Conservation (phyloP, 2,797 vertebrate genomes). For the Acanthurus lineatus region DNA sequence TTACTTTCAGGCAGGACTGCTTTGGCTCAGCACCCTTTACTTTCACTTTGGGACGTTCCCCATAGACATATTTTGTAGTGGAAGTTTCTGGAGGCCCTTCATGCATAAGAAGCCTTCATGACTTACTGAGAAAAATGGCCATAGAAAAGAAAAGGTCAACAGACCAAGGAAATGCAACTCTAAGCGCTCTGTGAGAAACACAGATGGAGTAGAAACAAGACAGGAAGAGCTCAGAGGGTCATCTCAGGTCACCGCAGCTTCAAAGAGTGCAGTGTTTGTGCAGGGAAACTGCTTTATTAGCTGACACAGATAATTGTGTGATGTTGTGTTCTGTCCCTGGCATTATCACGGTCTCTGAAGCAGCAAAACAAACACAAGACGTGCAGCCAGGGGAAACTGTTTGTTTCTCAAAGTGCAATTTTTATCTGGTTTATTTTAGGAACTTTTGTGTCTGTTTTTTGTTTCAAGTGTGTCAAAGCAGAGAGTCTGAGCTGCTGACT, state of each 20-base stretch:
- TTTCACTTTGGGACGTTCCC: not conserved
- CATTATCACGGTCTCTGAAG: constrained; percentile 8
- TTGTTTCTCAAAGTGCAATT: not conserved
- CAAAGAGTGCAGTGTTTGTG: constrained; percentile 12
- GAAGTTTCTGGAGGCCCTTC: constrained; percentile 25
- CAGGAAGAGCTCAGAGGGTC: not conserved
- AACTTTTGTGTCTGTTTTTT: constrained; percentile 7
- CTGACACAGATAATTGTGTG: constrained; percentile 31
- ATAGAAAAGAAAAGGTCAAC: constrained; percentile 5
- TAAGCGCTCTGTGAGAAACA: not conserved
- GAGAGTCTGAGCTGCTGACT: constrained; percentile 6
- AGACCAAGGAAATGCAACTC: not conserved
- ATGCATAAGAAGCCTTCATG: constrained; percentile 22
- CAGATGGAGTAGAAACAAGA: constrained; percentile 7
- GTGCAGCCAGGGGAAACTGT: constrained; percentile 2
- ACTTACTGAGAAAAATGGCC: constrained; percentile 18
- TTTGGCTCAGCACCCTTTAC: not conserved
- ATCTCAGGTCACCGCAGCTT: constrained; percentile 12
- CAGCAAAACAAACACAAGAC: constrained; percentile 7
- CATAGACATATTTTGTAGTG: constrained; percentile 17
- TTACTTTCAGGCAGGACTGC: not conserved
- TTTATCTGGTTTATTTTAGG: constrained; percentile 24
- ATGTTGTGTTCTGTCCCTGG: constrained; percentile 5
- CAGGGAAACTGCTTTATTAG: constrained; percentile 24
- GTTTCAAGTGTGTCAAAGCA: constrained; percentile 31